Base-by-base conservation (phyloP, 2,113 vertebrate genomes). In the Pterocles gutturalis region DNA sequence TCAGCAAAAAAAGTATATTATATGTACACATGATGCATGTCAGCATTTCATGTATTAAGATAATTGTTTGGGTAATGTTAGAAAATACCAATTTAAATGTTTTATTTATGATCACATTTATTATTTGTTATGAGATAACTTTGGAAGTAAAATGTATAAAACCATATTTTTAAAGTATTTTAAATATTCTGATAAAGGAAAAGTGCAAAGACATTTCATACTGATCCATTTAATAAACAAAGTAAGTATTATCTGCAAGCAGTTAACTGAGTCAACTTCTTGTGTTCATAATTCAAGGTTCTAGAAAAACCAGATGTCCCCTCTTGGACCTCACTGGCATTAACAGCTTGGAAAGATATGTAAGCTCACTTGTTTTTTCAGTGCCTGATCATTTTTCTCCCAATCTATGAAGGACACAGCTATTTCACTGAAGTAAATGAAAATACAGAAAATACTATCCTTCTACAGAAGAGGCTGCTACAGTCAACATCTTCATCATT, bases 291-390 rank as follows among this genome's bases (percentile, higher is more conserved):
- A 79, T n/a, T 94, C 79, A 79, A 88, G 51, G 83, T 79, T 92
- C 57, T 90, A 83, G 66, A 93, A 88, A 93, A 92, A 96, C 1
- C 70, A 94, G 48, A 89, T 90, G 71, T 72, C 82, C 38, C 33
- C 38, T 86, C 53, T 88, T 57, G 58, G 79, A 76, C 45, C 10
- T 58, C 64, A 65, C 31, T 87, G 46, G 55, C 28, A 90, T 71
- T 92, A 95, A 58, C 1, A 1, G 66, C 57, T 83, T 93, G 89
- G 66, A 77, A 93, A 80, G 53, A 72, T 31, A 24, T 2, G 21
- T 41, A 77, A 89, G 53, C 81, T 92, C 43, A 16, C 58, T 82
- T 89, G 53, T 61, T 89, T 86, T 82, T 87, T 51, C 9, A 87
- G 5, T 58, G 60, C 28, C 43, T 58, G 55, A 85, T 67, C 18